Base-by-base conservation (phyloP, 2,888 invertebrate species). In the Calameuta filiformis region DNA sequence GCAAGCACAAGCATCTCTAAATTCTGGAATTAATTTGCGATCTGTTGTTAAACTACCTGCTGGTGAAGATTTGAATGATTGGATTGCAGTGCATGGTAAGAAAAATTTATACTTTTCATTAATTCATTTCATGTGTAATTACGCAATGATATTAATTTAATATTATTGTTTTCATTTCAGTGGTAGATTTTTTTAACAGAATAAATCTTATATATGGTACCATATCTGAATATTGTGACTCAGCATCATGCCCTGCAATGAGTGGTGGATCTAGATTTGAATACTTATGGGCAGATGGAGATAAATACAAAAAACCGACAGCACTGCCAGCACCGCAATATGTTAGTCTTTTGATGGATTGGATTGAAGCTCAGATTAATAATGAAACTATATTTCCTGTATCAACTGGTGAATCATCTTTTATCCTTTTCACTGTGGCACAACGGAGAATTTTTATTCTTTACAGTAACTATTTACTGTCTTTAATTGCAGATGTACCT, bases 151-250 rank as follows among this genome's bases (percentile, higher is more conserved):
- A 11, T 68, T 40, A 56, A 76, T 33, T 76, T 34, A n/a, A 35
- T 74, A 35, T 34, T 68, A 40, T 37, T 23, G 11, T 79, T 23
- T 56, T 56, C 23, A 6, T 56, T 93, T 77, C 92, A 97, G 97
- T 98, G 85, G 98, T 98, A 56, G 98, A 98, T 90, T 98, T 98
- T 91, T 98, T 98, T 92, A 98, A 98, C 91, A 94, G 98, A 87
- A 97, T 98, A 84, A 98, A 98, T 92, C 92, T 98, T 73, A 96
- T 98, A 84, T 98, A 98, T 92, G 98, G 98, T 12, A 97, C 97
- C 0, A 95, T 97, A 56, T 95, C 95, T 11, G 97, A 97, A 88
- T 96, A 95, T 89, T 98, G 98, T 90, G 96, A 96, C 69, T 95
- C 95, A 82, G 94, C 94, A 80, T 94, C 96, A 1, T 98, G 98